phyloP scores from a whole-genome alignment of 2,113 vertebrate genomes.

The Salvator merianae region DNA sequence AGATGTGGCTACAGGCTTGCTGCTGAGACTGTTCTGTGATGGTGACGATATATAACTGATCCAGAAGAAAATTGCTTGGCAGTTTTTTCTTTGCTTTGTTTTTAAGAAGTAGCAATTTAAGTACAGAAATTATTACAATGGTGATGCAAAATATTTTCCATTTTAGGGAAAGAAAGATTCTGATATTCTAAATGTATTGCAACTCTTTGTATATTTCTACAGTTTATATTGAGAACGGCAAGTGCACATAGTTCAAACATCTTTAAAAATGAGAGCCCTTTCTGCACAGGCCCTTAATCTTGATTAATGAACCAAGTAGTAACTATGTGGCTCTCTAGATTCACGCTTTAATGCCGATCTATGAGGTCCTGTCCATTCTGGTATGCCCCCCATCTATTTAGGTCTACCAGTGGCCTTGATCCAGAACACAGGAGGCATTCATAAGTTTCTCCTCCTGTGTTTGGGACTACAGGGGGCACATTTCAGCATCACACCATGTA shows the following conservation, averaged over 20 bases:
- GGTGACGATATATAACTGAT: background rate
- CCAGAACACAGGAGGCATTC: too few species aligned
- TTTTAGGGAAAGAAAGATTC: background rate
- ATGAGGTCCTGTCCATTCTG: too few species aligned
- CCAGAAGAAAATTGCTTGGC: background rate
- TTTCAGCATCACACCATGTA: too few species aligned
- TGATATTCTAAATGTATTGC: background rate
- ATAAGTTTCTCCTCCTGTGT: too few species aligned
- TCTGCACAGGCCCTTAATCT: too few species aligned
- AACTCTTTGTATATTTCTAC: background rate
- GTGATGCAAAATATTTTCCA: background rate
- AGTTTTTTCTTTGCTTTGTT: background rate
- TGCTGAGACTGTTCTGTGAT: background rate
- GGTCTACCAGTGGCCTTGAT: too few species aligned
- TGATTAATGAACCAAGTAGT: too few species aligned
- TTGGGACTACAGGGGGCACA: too few species aligned
- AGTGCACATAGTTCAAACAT: background rate
- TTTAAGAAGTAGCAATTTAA: background rate
- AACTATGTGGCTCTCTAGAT: too few species aligned
- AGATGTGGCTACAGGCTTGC: background rate
- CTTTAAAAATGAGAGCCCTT: too few species aligned
- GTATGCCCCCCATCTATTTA: too few species aligned
- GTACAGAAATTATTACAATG: background rate
- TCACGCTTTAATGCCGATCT: too few species aligned
- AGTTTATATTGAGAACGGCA: background rate